Base-by-base conservation (phyloP, 2,888 invertebrate genomes). In the Lymantria dispar region DNA sequence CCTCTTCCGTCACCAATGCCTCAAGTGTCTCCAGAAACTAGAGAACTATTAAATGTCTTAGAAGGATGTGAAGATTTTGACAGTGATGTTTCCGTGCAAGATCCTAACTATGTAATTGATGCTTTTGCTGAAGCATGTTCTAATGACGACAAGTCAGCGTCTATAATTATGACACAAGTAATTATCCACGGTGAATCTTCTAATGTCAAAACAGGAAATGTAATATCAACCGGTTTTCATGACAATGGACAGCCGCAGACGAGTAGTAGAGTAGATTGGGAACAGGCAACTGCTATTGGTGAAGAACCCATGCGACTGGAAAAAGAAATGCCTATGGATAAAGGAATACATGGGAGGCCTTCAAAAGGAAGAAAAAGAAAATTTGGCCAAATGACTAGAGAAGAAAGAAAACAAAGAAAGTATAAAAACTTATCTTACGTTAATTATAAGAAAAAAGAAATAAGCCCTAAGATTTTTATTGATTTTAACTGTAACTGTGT, bases 321-420 rank as follows among this genome's bases (percentile, higher is more conserved):
- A 14, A 2, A 37, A 41, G 51, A 46, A 48, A 52, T 42, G 22
- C 36, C 37, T 41, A 38, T 42, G 12, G 45, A 45, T 42, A 39
- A 42, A 44, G 45, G 11, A 38, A 42, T 7, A 37, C 12, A 36
- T 42, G 50, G 47, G n/a, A 54, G 50, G 40, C 50, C 50, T 40
- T 9, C 9, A 48, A 54, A 46, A 48, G 54, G 50, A 43, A 50
- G 54, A 48, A 54, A 54, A 48, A 41, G 45, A 45, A 50, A 48
- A 31, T 48, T 30, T 43, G 48, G 48, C 11, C 43, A 46, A 40
- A 11, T 43, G n/a, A 45, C 45, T 38, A 37, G 50, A 33, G 50
- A 48, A 47, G 51, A 51, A 48, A 52, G 46, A 30, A 52, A 52
- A 45, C 30, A 47, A 55, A 37, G 39, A 42, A 55, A 52, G 39